phyloP scores from a whole-genome alignment of 2,888 invertebrate species.

The Meandrusa payeni region DNA sequence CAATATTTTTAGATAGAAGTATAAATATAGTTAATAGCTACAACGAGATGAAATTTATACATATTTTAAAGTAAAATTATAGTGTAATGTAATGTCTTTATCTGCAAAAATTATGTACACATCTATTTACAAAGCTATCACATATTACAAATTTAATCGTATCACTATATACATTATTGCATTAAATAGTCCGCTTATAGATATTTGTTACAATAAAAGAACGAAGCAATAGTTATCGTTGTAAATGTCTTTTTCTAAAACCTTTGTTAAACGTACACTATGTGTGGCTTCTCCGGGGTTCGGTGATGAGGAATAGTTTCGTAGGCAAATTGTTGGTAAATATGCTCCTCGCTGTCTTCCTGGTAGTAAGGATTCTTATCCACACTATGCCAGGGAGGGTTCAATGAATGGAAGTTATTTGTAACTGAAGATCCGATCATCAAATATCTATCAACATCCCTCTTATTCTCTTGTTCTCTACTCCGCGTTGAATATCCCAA shows the following conservation, averaged over 20 bases:
- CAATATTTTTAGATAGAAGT: slow-evolving; percentile 22
- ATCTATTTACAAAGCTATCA: slow-evolving; percentile 78
- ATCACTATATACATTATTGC: slow-evolving; percentile 80
- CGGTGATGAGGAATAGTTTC: slow-evolving; percentile 77
- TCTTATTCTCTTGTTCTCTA: slow-evolving; percentile 70
- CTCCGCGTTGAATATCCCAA: slow-evolving; percentile 72
- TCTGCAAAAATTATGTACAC: slow-evolving; percentile 68
- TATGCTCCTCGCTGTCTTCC: slow-evolving; percentile 74
- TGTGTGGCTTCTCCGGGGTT: slow-evolving; percentile 80
- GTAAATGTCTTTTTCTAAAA: slow-evolving; percentile 49
- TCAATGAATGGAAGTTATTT: slow-evolving; percentile 75
- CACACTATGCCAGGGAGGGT: slow-evolving; percentile 76
- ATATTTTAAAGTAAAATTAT: slow-evolving; percentile 69
- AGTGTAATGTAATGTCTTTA: slow-evolving; percentile 59
- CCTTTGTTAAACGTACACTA: slow-evolving; percentile 81
- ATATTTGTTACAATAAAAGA: slow-evolving; percentile 29
- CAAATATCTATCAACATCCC: slow-evolving; percentile 73
- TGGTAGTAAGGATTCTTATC: slow-evolving; percentile 74
- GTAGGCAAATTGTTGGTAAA: slow-evolving; percentile 77
- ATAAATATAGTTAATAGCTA: slow-evolving; percentile 23
- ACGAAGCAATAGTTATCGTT: slow-evolving; percentile 37
- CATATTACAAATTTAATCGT: slow-evolving; percentile 74
- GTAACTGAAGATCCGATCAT: slow-evolving; percentile 77
- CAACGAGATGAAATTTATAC: slow-evolving; percentile 24
- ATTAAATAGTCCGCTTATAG: slow-evolving; percentile 57